phyloP scores from a whole-genome alignment of 2,888 invertebrate genomes.

The Nesidiocoris tenuis region DNA sequence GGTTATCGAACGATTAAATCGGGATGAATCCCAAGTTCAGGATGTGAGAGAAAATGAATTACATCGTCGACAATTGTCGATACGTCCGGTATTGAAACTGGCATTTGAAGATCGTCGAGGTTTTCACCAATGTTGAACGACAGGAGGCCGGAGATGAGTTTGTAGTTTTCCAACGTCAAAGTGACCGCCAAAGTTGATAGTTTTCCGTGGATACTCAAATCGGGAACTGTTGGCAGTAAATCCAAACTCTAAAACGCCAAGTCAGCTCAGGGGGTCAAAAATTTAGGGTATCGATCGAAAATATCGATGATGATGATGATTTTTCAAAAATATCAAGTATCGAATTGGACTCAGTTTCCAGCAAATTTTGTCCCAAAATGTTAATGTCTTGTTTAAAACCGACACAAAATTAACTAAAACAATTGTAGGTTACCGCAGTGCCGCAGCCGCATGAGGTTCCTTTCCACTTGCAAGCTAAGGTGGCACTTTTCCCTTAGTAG shows the following conservation, averaged over 20 bases:
- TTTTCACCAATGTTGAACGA: conserved; percentile 87
- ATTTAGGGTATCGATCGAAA: too few species aligned
- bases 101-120: conserved; percentile 63
- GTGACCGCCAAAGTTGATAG: conserved; percentile 81
- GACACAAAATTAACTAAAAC: conserved; percentile 15
- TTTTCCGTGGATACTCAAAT: conserved; percentile 80
- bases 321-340: too few species aligned
- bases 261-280: too few species aligned
- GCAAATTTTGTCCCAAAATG: too few species aligned
- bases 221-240: conserved; percentile 70
- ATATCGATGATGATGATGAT: too few species aligned
- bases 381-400: too few species aligned
- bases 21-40: too few species aligned
- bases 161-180: conserved; percentile 81
- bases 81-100: conserved; percentile 27
- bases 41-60: conserved; percentile 48
- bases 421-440: conserved; percentile 53
- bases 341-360: too few species aligned
- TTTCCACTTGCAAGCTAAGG: conserved; percentile 75
- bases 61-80: conserved; percentile 22
- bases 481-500: conserved; percentile 80
- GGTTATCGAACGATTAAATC: too few species aligned
- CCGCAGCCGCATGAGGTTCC: conserved; percentile 67
- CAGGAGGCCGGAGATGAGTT: conserved; percentile 80
- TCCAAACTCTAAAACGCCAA: too few species aligned